Evolutionary conservation across 2,797 vertebrate genomes (phyloP).

Genomic region (Notoglanidium macrostoma): DNA sequence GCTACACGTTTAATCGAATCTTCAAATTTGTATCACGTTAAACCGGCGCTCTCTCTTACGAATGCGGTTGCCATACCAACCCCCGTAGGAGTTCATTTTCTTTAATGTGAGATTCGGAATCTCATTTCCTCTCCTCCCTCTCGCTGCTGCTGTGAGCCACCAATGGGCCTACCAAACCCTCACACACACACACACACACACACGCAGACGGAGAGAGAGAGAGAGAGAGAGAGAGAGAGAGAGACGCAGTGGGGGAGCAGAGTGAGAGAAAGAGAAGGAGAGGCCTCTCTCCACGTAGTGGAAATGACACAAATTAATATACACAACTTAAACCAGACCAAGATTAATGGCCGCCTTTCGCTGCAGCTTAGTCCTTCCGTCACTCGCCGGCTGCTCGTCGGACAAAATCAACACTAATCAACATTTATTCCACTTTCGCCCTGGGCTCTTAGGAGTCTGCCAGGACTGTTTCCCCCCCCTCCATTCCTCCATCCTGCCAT

Average conservation of each 20-base stretch:
- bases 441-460: constrained; percentile 89
- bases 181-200: constrained; percentile 49
- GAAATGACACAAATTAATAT: constrained; percentile 99
- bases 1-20: constrained; percentile 76
- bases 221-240: constrained; percentile 29
- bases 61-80: constrained; percentile 95
- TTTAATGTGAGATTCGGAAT: constrained; percentile 90
- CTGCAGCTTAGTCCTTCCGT: constrained; percentile 96
- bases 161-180: constrained; percentile 67
- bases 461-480: constrained; percentile 74
- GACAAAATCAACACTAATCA: constrained; percentile 99
- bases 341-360: constrained; percentile 99
- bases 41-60: constrained; percentile 80
- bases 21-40: constrained; percentile 74
- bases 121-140: constrained; percentile 84
- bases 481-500: constrained; percentile 68
- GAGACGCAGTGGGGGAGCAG: constrained; percentile 55
- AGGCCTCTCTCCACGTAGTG: constrained; percentile 92
- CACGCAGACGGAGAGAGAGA: neutral
- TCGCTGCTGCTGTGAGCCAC: constrained; percentile 83
- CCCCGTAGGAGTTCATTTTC: constrained; percentile 96
- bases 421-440: constrained; percentile 99
- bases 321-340: constrained; percentile 99
- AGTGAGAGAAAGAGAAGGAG: constrained; percentile 57
- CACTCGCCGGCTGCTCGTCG: constrained; percentile 92